Conservation (phyloP, 2,113 vertebrate genomes). For the Riparia riparia region DNA sequence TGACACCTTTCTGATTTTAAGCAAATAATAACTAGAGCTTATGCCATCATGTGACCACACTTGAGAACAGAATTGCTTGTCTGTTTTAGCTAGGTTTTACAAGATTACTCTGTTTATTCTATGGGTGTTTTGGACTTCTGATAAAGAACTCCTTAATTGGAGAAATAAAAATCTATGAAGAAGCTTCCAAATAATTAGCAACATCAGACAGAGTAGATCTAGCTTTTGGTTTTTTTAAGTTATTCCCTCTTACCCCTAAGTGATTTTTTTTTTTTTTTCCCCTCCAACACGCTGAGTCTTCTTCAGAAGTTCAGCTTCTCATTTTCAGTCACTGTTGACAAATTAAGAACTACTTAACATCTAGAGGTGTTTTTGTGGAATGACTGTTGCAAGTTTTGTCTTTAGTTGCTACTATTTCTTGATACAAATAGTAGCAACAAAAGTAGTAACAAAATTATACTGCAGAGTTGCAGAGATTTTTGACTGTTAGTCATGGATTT, state of each 20-base stretch:
- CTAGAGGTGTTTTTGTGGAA: background rate
- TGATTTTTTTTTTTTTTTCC: background rate
- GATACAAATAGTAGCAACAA: background rate
- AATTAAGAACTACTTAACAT: background rate
- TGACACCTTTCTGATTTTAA: background rate
- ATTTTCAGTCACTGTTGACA: background rate
- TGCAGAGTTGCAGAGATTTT: background rate
- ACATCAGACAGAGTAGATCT: background rate
- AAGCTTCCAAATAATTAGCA: background rate
- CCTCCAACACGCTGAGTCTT: background rate
- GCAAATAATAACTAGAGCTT: background rate
- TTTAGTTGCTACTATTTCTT: background rate
- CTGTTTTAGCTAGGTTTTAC: background rate
- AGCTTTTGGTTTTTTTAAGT: background rate
- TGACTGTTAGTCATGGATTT: background rate
- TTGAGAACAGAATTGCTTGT: background rate
- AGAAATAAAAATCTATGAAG: background rate
- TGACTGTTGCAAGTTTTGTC: background rate
- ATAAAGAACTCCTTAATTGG: background rate
- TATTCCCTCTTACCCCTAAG: background rate
- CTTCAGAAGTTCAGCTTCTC: background rate
- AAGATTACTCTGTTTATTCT: background rate
- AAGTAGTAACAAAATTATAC: background rate
- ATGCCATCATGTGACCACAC: background rate
- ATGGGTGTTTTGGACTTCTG: background rate